Evolutionary conservation across 2,113 vertebrate species (phyloP).

Genomic region (Furnarius figulus): DNA sequence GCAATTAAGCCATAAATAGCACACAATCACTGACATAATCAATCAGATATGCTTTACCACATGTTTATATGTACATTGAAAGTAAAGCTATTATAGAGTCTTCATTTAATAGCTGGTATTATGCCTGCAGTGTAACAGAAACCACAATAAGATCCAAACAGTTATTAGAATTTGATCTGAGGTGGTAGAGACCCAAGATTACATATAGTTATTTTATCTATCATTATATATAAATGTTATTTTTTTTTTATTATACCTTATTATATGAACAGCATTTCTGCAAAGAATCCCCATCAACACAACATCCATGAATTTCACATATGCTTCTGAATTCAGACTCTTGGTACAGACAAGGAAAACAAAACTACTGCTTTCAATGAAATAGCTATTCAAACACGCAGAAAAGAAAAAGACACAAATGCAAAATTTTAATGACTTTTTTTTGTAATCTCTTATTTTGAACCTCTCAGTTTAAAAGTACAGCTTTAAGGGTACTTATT

Average conservation of each 20-base stretch:
- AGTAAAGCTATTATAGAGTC: neutral
- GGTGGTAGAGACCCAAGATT: no score
- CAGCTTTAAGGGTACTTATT: neutral
- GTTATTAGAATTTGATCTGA: no score
- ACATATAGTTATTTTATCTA: no score
- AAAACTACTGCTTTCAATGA: neutral
- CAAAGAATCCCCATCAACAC: neutral
- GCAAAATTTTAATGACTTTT: neutral
- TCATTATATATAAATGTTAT: neutral
- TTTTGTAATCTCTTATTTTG: neutral
- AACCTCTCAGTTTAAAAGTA: neutral
- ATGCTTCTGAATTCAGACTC: neutral
- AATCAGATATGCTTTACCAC: neutral
- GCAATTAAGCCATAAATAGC: neutral
- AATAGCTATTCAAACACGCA: neutral
- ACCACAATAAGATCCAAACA: no score
- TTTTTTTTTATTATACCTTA: neutral
- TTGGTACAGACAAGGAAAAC: neutral
- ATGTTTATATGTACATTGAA: neutral
- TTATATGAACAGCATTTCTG: neutral
- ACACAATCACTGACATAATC: neutral
- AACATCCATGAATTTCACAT: neutral
- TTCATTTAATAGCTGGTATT: no score
- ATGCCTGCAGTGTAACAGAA: no score
- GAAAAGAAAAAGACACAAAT: neutral